Evolutionary conservation across 2,888 invertebrate species (phyloP).

Genomic region (Tenthredo amoena): DNA sequence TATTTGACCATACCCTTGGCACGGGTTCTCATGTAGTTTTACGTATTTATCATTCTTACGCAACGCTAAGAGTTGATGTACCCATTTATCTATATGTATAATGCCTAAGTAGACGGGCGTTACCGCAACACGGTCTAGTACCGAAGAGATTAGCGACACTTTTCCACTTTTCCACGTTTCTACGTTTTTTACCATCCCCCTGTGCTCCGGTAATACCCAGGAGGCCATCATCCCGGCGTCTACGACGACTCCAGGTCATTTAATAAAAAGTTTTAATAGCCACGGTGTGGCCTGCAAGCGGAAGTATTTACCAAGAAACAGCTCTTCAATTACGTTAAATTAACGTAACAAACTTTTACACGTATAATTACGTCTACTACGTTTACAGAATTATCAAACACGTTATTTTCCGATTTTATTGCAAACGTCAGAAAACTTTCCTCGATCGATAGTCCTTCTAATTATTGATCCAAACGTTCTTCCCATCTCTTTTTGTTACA

Average conservation of each 20-base stretch:
- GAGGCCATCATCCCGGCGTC: neutral
- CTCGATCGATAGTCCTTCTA: neutral
- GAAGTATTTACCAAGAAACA: constrained; percentile 64
- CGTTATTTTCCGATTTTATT: neutral
- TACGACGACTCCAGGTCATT: constrained; percentile 23
- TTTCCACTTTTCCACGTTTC: constrained; percentile 52
- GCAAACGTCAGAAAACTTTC: neutral
- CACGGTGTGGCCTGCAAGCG: constrained; percentile 64
- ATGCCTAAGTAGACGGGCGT: constrained; percentile 21
- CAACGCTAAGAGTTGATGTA: neutral
- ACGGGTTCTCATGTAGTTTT: neutral
- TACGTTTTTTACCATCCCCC: neutral
- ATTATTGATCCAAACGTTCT: no score
- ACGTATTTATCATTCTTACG: constrained; percentile 20
- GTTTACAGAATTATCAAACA: neutral
- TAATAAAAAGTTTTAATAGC: constrained; percentile 66
- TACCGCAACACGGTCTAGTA: constrained; percentile 13
- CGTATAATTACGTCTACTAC: neutral
- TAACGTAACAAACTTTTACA: constrained; percentile 55
- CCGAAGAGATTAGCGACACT: constrained; percentile 55
- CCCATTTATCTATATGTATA: neutral
- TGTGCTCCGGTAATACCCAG: constrained; percentile 10
- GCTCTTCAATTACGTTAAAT: constrained; percentile 68
- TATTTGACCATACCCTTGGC: constrained; percentile 43
- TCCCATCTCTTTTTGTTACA: neutral